Conservation (phyloP, 2,888 invertebrate species). For the Mamestra brassicae region DNA sequence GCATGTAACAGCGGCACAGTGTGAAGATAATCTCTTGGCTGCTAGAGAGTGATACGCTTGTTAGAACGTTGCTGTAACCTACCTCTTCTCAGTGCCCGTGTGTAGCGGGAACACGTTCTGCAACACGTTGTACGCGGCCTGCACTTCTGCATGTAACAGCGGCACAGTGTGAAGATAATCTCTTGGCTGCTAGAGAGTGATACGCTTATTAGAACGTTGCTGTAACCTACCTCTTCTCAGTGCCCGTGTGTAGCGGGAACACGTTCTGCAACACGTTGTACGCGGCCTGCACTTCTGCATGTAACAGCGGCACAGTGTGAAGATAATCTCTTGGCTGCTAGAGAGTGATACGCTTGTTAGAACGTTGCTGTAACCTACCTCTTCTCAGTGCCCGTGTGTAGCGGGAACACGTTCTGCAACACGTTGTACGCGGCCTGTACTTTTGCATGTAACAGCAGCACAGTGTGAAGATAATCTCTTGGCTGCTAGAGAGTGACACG, state of each 20-base stretch:
- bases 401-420: slow-evolving; percentile 69
- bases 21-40: slow-evolving; percentile 74
- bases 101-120: slow-evolving; percentile 63
- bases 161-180: slow-evolving; percentile 72
- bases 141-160: slow-evolving; percentile 32
- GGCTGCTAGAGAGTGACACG: slow-evolving; percentile 50
- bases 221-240: slow-evolving; percentile 53
- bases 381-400: slow-evolving; percentile 67
- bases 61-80: neutral
- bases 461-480: slow-evolving; percentile 74
- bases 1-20: slow-evolving; percentile 58
- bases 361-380: slow-evolving; percentile 41
- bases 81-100: slow-evolving; percentile 45
- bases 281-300: slow-evolving; percentile 68
- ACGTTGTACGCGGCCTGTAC: slow-evolving; percentile 70
- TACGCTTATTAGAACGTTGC: neutral
- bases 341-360: neutral
- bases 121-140: slow-evolving; percentile 71
- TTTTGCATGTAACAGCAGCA: slow-evolving; percentile 45
- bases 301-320: slow-evolving; percentile 62
- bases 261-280: slow-evolving; percentile 68
- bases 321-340: slow-evolving; percentile 73
- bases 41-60: neutral
- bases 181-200: slow-evolving; percentile 63
- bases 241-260: slow-evolving; percentile 53